Evolutionary conservation across 1,140 invertebrate genomes (phyloP).

Genomic region (Pinna nobilis): DNA sequence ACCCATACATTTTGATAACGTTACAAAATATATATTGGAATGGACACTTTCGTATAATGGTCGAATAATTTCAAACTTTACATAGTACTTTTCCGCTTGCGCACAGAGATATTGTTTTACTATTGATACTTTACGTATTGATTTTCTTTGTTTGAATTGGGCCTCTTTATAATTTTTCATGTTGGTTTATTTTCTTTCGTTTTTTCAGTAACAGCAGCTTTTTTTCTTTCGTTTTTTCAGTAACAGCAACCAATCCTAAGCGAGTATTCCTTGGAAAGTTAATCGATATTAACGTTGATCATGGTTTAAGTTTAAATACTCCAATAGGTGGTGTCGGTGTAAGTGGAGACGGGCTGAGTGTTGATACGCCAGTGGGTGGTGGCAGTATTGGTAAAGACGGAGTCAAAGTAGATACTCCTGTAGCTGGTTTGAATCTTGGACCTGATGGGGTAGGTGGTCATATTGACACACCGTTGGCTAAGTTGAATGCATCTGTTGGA

Average conservation of each 20-base stretch:
- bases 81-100: background rate
- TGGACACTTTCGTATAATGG: too few relatives aligned
- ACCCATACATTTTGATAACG: too few relatives aligned
- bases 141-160: too few relatives aligned
- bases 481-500: background rate
- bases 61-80: too few relatives aligned
- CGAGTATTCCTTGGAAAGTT: conserved; percentile 16
- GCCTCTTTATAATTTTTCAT: too few relatives aligned
- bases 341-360: conserved; percentile 1
- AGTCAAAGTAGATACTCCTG: conserved; percentile 12
- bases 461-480: conserved; percentile 5
- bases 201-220: background rate
- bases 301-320: conserved; percentile 4
- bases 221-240: background rate
- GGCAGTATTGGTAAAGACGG: conserved; percentile 1
- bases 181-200: too few relatives aligned
- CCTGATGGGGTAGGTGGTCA: conserved; percentile 8
- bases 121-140: too few relatives aligned
- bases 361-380: conserved; percentile 8
- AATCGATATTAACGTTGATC: conserved; percentile 7
- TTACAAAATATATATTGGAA: too few relatives aligned
- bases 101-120: too few relatives aligned
- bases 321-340: background rate
- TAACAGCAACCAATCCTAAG: background rate
- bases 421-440: conserved; percentile 10